Evolutionary conservation across 2,888 invertebrate genomes (phyloP).

Genomic region (Lamellibrachia satsuma): DNA sequence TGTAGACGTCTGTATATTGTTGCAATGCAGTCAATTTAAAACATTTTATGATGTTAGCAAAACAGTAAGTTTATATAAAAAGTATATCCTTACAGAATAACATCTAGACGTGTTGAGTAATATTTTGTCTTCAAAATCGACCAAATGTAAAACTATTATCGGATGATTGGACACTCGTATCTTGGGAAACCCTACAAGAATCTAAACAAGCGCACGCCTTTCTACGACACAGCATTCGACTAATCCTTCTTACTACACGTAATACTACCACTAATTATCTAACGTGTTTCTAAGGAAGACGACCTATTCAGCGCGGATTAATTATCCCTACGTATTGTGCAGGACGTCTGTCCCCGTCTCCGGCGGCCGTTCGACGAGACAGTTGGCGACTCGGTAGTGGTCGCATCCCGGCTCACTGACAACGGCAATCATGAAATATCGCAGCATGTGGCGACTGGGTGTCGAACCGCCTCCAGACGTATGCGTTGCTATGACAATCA

Average conservation of each 20-base stretch:
- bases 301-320: not conserved
- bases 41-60: too few relatives aligned
- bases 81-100: not conserved
- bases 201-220: not conserved
- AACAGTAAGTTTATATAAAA: not conserved
- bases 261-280: not conserved
- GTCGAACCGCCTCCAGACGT: not conserved
- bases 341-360: not conserved
- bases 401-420: not conserved
- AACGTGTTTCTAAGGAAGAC: not conserved
- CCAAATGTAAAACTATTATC: not conserved
- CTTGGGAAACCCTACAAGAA: not conserved
- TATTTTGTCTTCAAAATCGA: not conserved
- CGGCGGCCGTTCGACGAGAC: not conserved
- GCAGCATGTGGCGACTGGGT: slow-evolving; percentile 13
- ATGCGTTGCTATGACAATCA: slow-evolving; percentile 13
- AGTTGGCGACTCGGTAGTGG: not conserved
- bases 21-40: too few relatives aligned
- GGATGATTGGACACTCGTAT: not conserved
- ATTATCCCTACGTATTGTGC: not conserved
- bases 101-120: too few relatives aligned
- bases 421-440: not conserved
- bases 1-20: too few relatives aligned
- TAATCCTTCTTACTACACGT: not conserved
- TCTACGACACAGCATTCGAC: not conserved